Evolutionary conservation across 2,797 vertebrate species (phyloP).

Genomic region (Catharus ustulatus): DNA sequence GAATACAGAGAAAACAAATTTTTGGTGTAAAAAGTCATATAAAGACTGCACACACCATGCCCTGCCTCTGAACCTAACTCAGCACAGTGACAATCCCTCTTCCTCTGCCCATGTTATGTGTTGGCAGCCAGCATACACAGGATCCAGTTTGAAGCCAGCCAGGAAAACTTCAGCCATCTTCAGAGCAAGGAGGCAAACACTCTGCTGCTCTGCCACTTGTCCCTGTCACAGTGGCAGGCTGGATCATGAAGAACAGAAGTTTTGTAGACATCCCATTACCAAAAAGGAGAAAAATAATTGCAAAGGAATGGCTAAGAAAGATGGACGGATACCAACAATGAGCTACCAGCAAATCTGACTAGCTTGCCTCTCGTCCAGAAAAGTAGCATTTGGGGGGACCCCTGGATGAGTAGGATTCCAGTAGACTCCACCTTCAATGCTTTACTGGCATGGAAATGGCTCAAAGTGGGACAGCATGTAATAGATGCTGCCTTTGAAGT

Average conservation of each 20-base stretch:
- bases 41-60: background rate
- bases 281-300: background rate
- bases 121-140: background rate
- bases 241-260: background rate
- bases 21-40: background rate
- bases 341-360: constrained; percentile 36
- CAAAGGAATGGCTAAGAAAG: background rate
- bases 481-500: constrained; percentile 15
- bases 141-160: background rate
- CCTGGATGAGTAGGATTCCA: constrained; percentile 36
- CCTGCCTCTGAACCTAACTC: background rate
- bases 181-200: constrained; percentile 18
- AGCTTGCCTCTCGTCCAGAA: constrained; percentile 1
- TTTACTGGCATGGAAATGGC: constrained; percentile 62
- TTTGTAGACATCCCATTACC: background rate
- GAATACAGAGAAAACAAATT: background rate
- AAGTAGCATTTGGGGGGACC: constrained; percentile 6
- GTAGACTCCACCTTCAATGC: constrained; percentile 28
- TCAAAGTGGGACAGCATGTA: constrained; percentile 16
- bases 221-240: background rate
- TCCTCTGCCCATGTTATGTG: background rate
- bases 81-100: background rate
- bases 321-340: constrained; percentile 32
- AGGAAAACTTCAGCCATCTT: constrained; percentile 49
- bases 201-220: background rate